A percentile compares a stretch with the other conserved stretches of the same genome.
phyloP scores from a whole-genome alignment of 2,888 invertebrate species.

The Drosophila cracens region DNA sequence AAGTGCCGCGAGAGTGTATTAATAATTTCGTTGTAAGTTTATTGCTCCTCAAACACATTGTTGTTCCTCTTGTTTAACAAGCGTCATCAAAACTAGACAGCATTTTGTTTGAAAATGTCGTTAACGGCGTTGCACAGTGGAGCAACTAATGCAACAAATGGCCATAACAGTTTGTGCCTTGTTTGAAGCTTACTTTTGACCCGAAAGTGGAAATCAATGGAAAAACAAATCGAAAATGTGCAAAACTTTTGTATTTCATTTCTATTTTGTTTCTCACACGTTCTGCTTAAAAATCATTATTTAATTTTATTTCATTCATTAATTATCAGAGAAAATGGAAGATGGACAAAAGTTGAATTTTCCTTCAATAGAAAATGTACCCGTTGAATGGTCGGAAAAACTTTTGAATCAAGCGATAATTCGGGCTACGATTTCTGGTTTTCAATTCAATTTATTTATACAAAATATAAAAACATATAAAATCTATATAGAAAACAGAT shows the following conservation, averaged over 20 bases:
- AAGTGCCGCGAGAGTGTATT: constrained; percentile 25
- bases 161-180: background rate
- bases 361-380: background rate
- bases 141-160: background rate
- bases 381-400: background rate
- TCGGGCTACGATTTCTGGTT: background rate
- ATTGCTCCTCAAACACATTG: constrained; percentile 2
- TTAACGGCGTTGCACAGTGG: constrained; percentile 14
- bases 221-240: background rate
- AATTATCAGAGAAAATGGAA: background rate
- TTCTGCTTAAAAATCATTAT: background rate
- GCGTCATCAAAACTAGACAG: constrained; percentile 49
- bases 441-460: background rate
- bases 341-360: background rate
- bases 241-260: background rate
- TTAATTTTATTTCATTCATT: background rate
- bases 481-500: background rate
- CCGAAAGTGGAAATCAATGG: background rate
- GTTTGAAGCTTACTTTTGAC: background rate
- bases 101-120: constrained; percentile 37
- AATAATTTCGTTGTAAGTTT: background rate
- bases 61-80: constrained; percentile 34
- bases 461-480: background rate
- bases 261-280: background rate
- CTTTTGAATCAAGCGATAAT: background rate